Base-by-base conservation (phyloP, 1,140 invertebrate species). In the Palaemon carinicauda region DNA sequence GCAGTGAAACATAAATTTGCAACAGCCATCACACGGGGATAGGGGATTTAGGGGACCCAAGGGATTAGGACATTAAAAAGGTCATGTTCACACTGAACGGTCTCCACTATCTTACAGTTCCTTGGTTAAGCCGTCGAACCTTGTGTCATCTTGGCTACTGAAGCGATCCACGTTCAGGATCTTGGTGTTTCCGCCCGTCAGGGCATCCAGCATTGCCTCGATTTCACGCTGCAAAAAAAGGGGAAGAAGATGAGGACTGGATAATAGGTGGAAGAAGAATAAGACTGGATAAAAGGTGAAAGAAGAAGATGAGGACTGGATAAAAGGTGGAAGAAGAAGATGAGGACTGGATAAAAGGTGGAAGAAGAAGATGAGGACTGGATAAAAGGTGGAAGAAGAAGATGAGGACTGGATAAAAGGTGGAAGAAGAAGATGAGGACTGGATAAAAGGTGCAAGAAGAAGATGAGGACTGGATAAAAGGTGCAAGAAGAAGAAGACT, bases 81-180 rank as follows among this genome's bases (percentile, higher is more conserved):
- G 41, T 41, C 41, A 41, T 4, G 41, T 41, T 41, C 41, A 41
- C 41, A 41, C 41, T 12, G 41, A 41, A 41, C 12, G 41, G 50
- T 24, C 79, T 24, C 82, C 73, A 77, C 82, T 74, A 74, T 56
- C 73, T 84, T 54, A 74, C 73, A 74, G 31, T 27, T 56, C 73
- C 10, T 33, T 17, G 41, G 51, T 24, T 0, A 50, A 24, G 21
- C 15, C 21, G 75, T 87, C 78, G 71, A 78, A 84, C 82, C 82
- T 84, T 29, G 71, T 60, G 31, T 29, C 77, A 33, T 84, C 82
- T 15, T 50, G 41, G 73, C 52, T 84, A 82, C 92, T 92, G 89
- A 96, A 95, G 0, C 95, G 95, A 88, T 94, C 93, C 17, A 96
- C 94, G 56, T 95, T 93, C 88, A 95, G 92, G 65, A 97, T 95